phyloP scores from a whole-genome alignment of 53 echinoderm and acorn worm genomes.

The Arbacia lixula region DNA sequence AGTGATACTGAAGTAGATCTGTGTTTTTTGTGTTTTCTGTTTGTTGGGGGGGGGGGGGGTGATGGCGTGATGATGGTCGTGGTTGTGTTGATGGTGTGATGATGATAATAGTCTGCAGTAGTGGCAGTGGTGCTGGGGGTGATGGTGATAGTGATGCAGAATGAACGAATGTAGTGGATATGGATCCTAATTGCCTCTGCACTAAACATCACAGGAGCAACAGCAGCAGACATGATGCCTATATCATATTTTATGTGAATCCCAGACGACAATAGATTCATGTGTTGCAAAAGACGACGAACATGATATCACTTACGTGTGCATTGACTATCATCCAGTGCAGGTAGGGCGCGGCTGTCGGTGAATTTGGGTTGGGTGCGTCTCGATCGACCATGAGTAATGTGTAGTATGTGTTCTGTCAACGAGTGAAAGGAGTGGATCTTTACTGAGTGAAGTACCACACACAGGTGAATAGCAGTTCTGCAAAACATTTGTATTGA shows the following conservation, averaged over 20 bases:
- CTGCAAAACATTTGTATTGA: too few species aligned
- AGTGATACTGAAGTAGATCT: too few species aligned
- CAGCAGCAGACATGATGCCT: too few species aligned
- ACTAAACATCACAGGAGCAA: too few species aligned
- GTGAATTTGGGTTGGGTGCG: slow-evolving; percentile 3
- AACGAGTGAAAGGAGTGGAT: background rate
- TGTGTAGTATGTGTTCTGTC: background rate
- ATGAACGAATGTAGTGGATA: too few species aligned
- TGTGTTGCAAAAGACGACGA: background rate
- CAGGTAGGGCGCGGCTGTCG: background rate
- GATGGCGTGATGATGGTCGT: background rate
- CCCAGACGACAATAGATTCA: too few species aligned
- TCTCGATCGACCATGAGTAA: slow-evolving; percentile 24
- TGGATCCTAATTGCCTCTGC: too few species aligned
- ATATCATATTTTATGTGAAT: too few species aligned
- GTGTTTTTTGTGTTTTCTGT: too few species aligned
- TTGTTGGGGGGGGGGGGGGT: background rate
- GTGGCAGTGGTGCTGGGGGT: background rate
- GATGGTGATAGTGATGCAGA: background rate
- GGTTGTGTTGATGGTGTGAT: background rate
- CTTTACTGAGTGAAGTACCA: too few species aligned
- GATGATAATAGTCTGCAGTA: background rate
- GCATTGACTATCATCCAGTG: slow-evolving; percentile 41
- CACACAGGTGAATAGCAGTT: too few species aligned
- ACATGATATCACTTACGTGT: background rate